Base-by-base conservation (phyloP, 2,797 vertebrate species). In the Simalia tracyae region DNA sequence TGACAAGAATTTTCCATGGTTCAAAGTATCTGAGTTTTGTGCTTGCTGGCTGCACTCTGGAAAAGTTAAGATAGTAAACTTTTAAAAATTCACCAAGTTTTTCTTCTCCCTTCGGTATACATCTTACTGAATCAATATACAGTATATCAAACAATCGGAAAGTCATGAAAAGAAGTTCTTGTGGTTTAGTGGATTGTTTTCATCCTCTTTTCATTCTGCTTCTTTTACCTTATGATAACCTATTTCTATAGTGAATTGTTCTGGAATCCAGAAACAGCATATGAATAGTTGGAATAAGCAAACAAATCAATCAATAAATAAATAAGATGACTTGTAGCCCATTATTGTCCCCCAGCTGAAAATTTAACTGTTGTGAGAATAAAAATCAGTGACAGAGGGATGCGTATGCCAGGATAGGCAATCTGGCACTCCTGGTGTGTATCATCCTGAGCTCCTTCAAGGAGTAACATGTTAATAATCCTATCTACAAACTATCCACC, bases 1-100 rank as follows among this genome's bases (percentile, higher is more conserved):
- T 95, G 76, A 97, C 36, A 19, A 81, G 84, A 0, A 90, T 95
- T 96, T 96, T 96, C 97, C 98, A 97, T 26, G 97, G 96, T 87
- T 97, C 96, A 86, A 97, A 90, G 60, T 81, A 84, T 92, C 95
- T 96, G 84, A 31, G 85, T 93, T 6, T 94, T 92, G 90, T 92
- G 22, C 36, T 57, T 88, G 92, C 90, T 66, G 90, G 86, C 59
- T 12, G 85, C 57, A 93, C 96, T 96, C 98, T 98, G 93, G 0
- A 87, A 54, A 31, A 94, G 86, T 26, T 89, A 93, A 93, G 68
- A 60, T 0, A 89, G 54, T 1, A 76, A 56, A 61, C 0, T 46
- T 1, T 31, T 36, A 87, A 76, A 24, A 81, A 36, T 28, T 81
- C 8, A 17, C 36, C 9, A 19, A 36, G 2, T 14, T 50, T 28